Base-by-base conservation (phyloP, 2,797 vertebrate genomes). In the Sebastes paucispinis region DNA sequence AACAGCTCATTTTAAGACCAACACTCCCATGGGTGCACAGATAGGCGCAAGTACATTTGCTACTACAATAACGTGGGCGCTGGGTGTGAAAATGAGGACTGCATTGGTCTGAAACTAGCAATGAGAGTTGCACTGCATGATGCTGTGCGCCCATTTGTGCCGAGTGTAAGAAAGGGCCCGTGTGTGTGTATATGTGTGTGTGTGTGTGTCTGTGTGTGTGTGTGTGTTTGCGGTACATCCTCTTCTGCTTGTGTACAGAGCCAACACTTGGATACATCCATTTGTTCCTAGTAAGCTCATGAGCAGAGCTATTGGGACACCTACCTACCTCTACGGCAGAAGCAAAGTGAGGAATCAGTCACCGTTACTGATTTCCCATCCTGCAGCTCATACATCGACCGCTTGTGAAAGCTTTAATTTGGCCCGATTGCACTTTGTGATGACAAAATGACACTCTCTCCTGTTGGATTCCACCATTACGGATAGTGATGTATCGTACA, bases 391-490 rank as follows among this genome's bases (percentile, higher is more conserved):
- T 47, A 25, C 72, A 63, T 65, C 6, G 14, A 69, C 27, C 4
- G 6, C 18, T 4, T 67, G 39, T 25, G 32, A 77, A 66, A 69
- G 76, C 75, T 84, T 80, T 82, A 71, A 82, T 81, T 77, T 80
- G 71, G 29, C 47, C 14, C 36, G 4, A 58, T 73, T 68, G 59
- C 52, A 62, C 65, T 75, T 43, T 80, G 31, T 66, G 82, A 73
- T 55, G 69, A 74, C 29, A 71, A 75, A 83, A 74, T 32, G 22
- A 55, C 22, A 31, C 22, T 65, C 43, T 32, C 0, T 20, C 11
- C 70, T 22, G 22, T 81, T 79, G 43, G 65, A 72, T 63, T 59
- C 64, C 31, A 65, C 27, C 13, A 12, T 66, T 64, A 57, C 13
- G 73, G 52, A 76, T 8, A 9, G 24, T 63, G 59, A 71, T 57